Evolutionary conservation across 92 coral and sea anemone genomes (phyloP), one percentile per base, ranked within the genome.

Genomic region (Ricordea florida): DNA sequence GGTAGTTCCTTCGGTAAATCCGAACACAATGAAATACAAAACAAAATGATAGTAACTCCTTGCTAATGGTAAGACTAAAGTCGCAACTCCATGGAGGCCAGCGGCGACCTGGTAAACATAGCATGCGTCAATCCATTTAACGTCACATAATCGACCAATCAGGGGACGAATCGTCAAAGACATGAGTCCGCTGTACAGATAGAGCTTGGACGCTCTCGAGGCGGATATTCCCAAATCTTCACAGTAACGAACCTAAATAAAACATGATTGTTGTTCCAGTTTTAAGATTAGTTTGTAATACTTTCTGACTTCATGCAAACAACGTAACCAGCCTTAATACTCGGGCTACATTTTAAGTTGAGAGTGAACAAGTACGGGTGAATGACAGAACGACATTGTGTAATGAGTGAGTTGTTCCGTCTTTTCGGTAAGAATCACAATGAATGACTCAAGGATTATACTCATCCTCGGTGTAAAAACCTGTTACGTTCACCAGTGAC

Each of bases 91-190:
- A 3, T 45, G 43, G 13, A 48, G 22, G 10, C 42, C 58, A 27
- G 73, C 73, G 7, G 73, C 73, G 59, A 66, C 33, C 73, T 66
- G 73, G 58, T 45, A 66, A 10, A 66, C 29, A 66, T 26, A 66
- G 33, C 50, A 49, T 5, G 73, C 57, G 9, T 45, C 57, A 26
- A 66, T 66, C 33, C 57, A 27, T 47, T 30, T 30, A 31, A 45
- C 28, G 44, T 66, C 57, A 46, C 73, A 66, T 21, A 66, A 33
- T 13, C 73, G 73, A 33, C 73, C 73, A 33, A 66, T 47, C 73
- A 47, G 29, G n/a, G 58, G 73, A 21, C 73, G 73, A 9, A 66
- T 17, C 16, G 48, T 3, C 73, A 66, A 28, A 45, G 73, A 66
- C 32, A 32, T 47, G 30, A 46, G 44, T 0, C 73, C 73, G 24